These are phyloP conservation scores for Gorilla gorilla DNA, from an alignment of 2,113 vertebrate species.

Conservation along the genomic window DNA sequence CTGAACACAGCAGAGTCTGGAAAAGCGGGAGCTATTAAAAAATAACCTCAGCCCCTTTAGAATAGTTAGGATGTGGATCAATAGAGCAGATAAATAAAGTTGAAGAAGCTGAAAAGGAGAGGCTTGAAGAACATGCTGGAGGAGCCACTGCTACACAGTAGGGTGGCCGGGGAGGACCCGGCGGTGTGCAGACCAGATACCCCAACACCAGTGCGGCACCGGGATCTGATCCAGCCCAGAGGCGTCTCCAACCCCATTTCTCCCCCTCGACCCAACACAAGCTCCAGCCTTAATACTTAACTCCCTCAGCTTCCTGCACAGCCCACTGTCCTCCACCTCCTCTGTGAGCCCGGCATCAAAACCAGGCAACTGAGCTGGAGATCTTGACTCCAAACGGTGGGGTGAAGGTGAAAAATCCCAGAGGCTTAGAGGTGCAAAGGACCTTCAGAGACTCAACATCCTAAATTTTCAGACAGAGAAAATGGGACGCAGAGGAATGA, in stretches of 20 bases:
- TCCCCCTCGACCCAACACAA: not conserved
- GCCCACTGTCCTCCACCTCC: too few species aligned
- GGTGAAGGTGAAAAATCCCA: not conserved
- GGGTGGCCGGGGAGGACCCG: not conserved
- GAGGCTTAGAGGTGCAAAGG: not conserved
- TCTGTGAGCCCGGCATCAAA: not conserved
- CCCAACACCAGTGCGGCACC: not conserved
- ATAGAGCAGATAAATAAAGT: not conserved
- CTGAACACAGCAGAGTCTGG: not conserved
- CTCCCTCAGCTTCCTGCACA: not conserved
- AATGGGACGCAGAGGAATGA: not conserved
- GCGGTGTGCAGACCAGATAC: not conserved
- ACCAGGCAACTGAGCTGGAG: not conserved
- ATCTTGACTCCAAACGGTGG: rapidly evolving
- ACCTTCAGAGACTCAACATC: not conserved
- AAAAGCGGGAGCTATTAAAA: not conserved
- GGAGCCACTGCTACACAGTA: not conserved
- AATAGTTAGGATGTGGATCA: not conserved
- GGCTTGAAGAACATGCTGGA: not conserved
- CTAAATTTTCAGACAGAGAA: not conserved
- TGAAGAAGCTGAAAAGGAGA: not conserved
- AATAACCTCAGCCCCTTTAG: not conserved
- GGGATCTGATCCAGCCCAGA: not conserved
- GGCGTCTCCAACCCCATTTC: not conserved
- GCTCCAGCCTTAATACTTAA: not conserved